phyloP scores from a whole-genome alignment of 2,888 invertebrate genomes.

The Hanleya hanleyi region DNA sequence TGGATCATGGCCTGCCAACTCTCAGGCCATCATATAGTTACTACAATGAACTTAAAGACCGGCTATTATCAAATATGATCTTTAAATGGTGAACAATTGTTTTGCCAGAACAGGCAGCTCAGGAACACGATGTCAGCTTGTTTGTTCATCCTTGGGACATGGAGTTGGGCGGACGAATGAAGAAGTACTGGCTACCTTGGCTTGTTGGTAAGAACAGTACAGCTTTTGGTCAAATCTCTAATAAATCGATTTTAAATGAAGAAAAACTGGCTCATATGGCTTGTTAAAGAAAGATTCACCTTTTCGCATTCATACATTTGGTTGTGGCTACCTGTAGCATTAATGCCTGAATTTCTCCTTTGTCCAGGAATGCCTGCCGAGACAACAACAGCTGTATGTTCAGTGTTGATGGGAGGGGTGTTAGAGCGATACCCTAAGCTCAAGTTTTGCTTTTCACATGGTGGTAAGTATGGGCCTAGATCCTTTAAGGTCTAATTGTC shows the following conservation, averaged over 20 bases:
- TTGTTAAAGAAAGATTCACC: not conserved
- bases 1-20: too few species aligned
- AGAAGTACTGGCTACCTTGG: conserved; percentile 78
- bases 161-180: conserved; percentile 74
- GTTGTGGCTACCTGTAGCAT: too few species aligned
- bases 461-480: too few species aligned
- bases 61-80: too few species aligned
- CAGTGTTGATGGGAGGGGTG: conserved; percentile 76
- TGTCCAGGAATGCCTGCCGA: conserved; percentile 78
- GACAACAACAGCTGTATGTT: conserved; percentile 76
- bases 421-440: conserved; percentile 75
- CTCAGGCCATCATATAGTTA: too few species aligned
- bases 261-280: not conserved
- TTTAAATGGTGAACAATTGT: too few species aligned
- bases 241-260: not conserved
- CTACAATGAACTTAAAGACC: too few species aligned
- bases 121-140: conserved; percentile 74
- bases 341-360: too few species aligned
- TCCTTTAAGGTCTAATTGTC: too few species aligned
- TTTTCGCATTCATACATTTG: not conserved
- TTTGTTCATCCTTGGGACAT: conserved; percentile 79
- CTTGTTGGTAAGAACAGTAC: conserved; percentile 75
- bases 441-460: conserved; percentile 77
- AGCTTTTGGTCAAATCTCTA: not conserved
- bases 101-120: conserved; percentile 76